Percentiles rank a stretch among this genome's conserved stretches.
phyloP scores from a whole-genome alignment of 2,113 vertebrate species.

The Poicephalus gulielmi region DNA sequence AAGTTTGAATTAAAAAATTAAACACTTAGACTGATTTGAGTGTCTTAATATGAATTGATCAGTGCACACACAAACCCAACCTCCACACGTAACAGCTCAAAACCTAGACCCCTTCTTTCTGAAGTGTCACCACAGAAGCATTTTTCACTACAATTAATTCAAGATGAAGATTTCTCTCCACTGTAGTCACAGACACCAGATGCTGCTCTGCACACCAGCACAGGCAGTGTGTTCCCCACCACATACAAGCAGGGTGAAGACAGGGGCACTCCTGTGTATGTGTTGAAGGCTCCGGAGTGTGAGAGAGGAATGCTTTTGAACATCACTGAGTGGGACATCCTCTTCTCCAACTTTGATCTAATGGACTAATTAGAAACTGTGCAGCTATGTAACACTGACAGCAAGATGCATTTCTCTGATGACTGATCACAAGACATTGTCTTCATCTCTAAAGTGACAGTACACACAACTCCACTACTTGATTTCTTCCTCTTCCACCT shows the following conservation, averaged over 20 bases:
- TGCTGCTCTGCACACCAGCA: not conserved
- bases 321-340: not conserved
- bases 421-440: not conserved
- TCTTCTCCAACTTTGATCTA: not conserved
- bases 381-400: not conserved
- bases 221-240: accelerated
- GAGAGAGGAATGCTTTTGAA: not conserved
- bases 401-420: not conserved
- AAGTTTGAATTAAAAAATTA: not conserved
- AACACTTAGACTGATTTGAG: not conserved
- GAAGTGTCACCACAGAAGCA: not conserved
- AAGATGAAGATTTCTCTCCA: not conserved
- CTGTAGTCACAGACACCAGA: not conserved
- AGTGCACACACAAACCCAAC: not conserved
- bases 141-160: not conserved
- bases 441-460: not conserved
- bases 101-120: not conserved
- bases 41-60: not conserved
- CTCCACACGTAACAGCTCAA: not conserved
- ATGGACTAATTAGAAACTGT: not conserved
- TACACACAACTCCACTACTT: accelerated
- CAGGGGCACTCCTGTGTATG: not conserved
- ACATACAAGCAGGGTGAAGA: not conserved
- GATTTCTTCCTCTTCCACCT: not conserved
- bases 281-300: accelerated